Base-by-base conservation (phyloP, 1,140 invertebrate genomes). In the Physella acuta region DNA sequence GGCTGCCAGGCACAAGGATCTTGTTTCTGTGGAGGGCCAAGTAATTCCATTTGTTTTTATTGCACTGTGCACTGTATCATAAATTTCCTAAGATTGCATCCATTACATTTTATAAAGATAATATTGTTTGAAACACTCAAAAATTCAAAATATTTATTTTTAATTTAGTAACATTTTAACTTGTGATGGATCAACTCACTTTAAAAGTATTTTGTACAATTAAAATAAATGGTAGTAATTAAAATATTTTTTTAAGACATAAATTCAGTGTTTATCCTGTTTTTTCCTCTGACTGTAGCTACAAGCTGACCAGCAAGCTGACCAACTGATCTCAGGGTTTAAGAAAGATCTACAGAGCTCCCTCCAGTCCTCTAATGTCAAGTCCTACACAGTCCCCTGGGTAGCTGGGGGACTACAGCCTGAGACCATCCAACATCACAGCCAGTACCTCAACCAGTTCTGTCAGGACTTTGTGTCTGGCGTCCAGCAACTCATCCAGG, bases 391-490 rank as follows among this genome's bases (percentile, higher is more conserved):
- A 16, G 52, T 74, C 14, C 24, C 20, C 1, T 81, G 78, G 78
- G 59, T 60, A 30, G 26, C 65, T 8, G 67, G 73, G 28, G 79
- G 78, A 34, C 67, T 82, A n/a, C 55, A 79, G 44, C 75, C 75
- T 3, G 68, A 69, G 3, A 56, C 58, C 1, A 52, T 74, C 60
- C 39, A 39, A 31, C 69, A 76, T 11, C 81, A 80, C 62, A 17
- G 62, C n/a, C 5, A 67, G 5, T 83, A 83, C 68, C 62, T 83
- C 2, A 55, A 63, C 4, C 20, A 75, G 30, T 77, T 83, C 51
- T 78, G 77, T 70, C 30, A 58, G 11, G 56, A 75, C 37, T 79
- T 83, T 72, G 63, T 75, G 1, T 28, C 33, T 11, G 75, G 79
- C 39, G 70, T 79, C 24, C 70, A 56, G 14, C n/a, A 62, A 5